phyloP scores from a whole-genome alignment of 2,797 vertebrate species.

The Lindbergichthys nudifrons region DNA sequence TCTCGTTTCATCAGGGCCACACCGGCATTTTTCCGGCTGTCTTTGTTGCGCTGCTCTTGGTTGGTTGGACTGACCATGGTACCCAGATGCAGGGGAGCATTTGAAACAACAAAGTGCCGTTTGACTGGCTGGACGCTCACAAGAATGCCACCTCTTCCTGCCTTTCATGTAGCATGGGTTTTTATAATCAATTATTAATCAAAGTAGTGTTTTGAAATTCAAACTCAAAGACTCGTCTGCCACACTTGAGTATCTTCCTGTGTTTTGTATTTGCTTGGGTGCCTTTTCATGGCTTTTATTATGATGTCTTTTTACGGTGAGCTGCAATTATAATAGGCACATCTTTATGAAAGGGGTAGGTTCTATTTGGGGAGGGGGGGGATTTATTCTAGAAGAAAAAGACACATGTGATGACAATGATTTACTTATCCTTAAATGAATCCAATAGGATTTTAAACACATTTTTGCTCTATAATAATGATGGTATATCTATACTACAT shows the following conservation, averaged over 20 bases:
- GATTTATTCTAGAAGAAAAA: constrained; percentile 60
- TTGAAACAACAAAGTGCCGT: constrained; percentile 98
- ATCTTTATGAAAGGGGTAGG: constrained; percentile 41
- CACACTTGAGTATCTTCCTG: constrained; percentile 82
- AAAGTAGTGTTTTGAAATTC: constrained; percentile 94
- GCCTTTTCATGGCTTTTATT: constrained; percentile 73
- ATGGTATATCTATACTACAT: neutral
- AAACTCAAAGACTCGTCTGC: constrained; percentile 92
- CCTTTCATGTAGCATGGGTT: constrained; percentile 94
- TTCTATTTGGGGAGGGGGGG: neutral
- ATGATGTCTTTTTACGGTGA: constrained; percentile 59
- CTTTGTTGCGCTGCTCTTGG: constrained; percentile 67
- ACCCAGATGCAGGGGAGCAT: constrained; percentile 87
- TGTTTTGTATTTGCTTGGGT: constrained; percentile 72
- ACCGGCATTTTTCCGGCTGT: constrained; percentile 80
- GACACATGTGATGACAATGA: constrained; percentile 48
- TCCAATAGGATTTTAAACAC: constrained; percentile 10
- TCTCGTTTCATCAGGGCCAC: constrained; percentile 85
- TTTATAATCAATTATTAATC: constrained; percentile 99
- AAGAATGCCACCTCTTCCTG: constrained; percentile 93
- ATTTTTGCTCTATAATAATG: constrained; percentile 26
- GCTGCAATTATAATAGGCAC: constrained; percentile 42
- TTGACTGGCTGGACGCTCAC: constrained; percentile 93
- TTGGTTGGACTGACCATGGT: constrained; percentile 71
- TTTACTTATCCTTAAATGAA: constrained; percentile 44